Evolutionary conservation across 2,797 vertebrate genomes (phyloP).

Genomic region (Eulemur albifrons): DNA sequence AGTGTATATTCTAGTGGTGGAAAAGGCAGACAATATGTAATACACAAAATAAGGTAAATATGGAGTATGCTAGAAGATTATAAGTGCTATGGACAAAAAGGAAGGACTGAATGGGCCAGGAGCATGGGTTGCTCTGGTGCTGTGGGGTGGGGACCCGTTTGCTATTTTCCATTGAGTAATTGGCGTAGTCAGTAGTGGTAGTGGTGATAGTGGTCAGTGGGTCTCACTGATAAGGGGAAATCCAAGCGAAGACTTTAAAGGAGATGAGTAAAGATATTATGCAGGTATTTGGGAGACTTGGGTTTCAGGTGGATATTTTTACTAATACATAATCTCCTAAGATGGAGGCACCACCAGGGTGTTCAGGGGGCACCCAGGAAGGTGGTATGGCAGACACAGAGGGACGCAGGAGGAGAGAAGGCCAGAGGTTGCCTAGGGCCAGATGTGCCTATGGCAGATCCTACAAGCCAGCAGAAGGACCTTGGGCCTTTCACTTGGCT

Average conservation of each 20-base stretch:
- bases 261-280: background rate
- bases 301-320: background rate
- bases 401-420: background rate
- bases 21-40: background rate
- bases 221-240: background rate
- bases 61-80: background rate
- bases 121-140: rapidly evolving
- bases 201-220: background rate
- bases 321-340: background rate
- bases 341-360: background rate
- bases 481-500: background rate
- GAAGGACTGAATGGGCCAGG: background rate
- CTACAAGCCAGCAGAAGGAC: background rate
- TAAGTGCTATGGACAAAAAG: background rate
- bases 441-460: no score
- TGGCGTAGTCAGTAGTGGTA: background rate
- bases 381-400: background rate
- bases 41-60: background rate
- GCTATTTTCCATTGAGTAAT: background rate
- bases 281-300: background rate
- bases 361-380: background rate
- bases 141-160: rapidly evolving
- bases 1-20: background rate
- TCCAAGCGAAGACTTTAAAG: background rate
- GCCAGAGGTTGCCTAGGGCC: background rate